Base-by-base conservation (phyloP, 2,888 invertebrate species). In the Macrophya annulata region DNA sequence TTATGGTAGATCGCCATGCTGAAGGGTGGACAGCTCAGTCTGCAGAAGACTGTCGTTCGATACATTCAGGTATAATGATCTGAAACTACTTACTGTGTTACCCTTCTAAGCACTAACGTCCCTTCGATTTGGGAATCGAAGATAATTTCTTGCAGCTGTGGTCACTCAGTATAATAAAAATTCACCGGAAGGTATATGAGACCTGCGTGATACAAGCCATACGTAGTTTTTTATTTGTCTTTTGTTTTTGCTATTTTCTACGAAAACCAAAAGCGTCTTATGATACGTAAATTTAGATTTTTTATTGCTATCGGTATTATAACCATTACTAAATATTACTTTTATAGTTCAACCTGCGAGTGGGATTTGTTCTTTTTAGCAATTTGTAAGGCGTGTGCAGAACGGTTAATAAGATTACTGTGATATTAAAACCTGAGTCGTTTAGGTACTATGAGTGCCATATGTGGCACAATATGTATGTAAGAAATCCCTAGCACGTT, bases 81-180 rank as follows among this genome's bases (percentile, higher is more conserved):
- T 55, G 55, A 55, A 55, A 77, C 77, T 55, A 77, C 77, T 51
- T 77, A 77, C 31, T 37, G 51, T 37, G 51, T 37, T 43, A 55
- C 55, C 77, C 81, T 21, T 15, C 31, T 31, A 43, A 21, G 59
- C 81, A 40, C 40, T 62, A n/a, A 37, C 55, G 17, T 62, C 40
- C 43, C 21, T 25, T n/a, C 81, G 62, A 40, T 62, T 59, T 81
- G 81, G 81, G 81, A 62, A 81, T 81, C 40, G 43, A 62, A n/a
- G 43, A 15, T 81, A 81, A 81, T 81, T 62, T 81, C 59, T 43
- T 43, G 62, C 81, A 81, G 59, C 81, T 43, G 81, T 59, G 81
- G 81, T 59, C 59, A 81, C 43, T 62, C 43, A 21, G 62, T 62
- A 59, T 37, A 81, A 81, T 81, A 62, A 55, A 55, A 48, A 10